These are phyloP conservation scores for Glandiceps talaboti DNA, from an alignment of 53 echinoderm and acorn worm genomes.

Conservation along the genomic window DNA sequence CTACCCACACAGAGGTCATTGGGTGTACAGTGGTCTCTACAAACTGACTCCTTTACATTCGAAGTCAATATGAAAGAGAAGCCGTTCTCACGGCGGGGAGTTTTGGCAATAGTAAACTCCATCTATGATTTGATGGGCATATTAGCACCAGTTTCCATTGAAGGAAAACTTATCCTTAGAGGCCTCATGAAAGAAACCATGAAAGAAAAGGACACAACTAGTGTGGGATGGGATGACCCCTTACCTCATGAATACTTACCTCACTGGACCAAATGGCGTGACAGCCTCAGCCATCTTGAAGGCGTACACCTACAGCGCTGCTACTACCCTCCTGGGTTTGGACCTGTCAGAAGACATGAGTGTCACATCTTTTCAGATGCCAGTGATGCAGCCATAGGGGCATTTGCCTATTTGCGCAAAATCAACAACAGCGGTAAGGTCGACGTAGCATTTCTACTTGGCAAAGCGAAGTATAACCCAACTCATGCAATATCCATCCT, in stretches of 20 bases:
- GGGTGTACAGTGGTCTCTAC: slow-evolving; percentile 21
- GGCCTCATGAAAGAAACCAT: slow-evolving; percentile 8
- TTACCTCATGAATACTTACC: slow-evolving; percentile 19
- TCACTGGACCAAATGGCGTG: slow-evolving; percentile 11
- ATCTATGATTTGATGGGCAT: slow-evolving; percentile 16
- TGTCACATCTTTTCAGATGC: slow-evolving; percentile 20
- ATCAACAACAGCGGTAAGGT: slow-evolving; percentile 10
- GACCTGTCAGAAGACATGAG: slow-evolving; percentile 10
- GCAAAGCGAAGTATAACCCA: slow-evolving; percentile 29
- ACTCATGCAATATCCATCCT: slow-evolving; percentile 36
- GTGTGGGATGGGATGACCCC: slow-evolving; percentile 16
- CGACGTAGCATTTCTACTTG: slow-evolving; percentile 23
- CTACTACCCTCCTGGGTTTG: slow-evolving; percentile 21
- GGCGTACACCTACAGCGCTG: slow-evolving; percentile 14
- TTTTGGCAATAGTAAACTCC: slow-evolving; percentile 27
- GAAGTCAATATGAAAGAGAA: slow-evolving; percentile 11
- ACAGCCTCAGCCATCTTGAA: slow-evolving; percentile 10
- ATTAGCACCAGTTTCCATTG: slow-evolving; percentile 17
- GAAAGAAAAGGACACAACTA: not conserved
- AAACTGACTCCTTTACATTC: slow-evolving; percentile 24
- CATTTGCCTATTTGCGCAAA: slow-evolving; percentile 12
- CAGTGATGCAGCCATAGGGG: slow-evolving; percentile 19
- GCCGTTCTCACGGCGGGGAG: slow-evolving; percentile 24
- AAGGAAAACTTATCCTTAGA: slow-evolving; percentile 23
- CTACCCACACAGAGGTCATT: slow-evolving; percentile 21